Evolutionary conservation across 2,888 invertebrate species (phyloP).

Genomic region (Drosophila nr. perissopoda): DNA sequence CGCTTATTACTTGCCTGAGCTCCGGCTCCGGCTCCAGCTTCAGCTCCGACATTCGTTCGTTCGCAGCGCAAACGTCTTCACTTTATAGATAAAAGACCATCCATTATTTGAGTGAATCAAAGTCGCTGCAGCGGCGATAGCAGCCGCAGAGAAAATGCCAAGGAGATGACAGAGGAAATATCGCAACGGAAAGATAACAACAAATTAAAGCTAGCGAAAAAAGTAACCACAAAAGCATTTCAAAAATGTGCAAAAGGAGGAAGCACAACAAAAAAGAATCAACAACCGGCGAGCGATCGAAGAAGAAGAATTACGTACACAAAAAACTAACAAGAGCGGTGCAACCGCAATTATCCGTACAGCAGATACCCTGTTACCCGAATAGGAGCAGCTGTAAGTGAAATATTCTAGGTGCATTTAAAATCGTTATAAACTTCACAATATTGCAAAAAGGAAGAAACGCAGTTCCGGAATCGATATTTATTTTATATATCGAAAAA

Average conservation of each 20-base stretch:
- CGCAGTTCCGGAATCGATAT: neutral
- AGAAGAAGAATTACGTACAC: constrained; percentile 4
- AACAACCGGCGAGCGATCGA: constrained; percentile 21
- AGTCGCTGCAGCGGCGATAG: constrained; percentile 14
- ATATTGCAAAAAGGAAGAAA: neutral
- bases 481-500: neutral
- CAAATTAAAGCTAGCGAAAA: constrained; percentile 46
- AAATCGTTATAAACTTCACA: neutral
- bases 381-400: too few species aligned
- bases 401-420: neutral
- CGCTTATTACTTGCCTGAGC: constrained; percentile 26
- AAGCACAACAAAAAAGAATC: constrained; percentile 43
- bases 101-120: constrained; percentile 56
- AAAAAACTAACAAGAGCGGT: neutral
- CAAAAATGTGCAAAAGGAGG: constrained; percentile 58
- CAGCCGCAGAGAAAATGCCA: constrained; percentile 26
- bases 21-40: neutral
- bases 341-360: neutral
- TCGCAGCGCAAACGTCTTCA: constrained; percentile 47
- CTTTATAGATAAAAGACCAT: constrained; percentile 54
- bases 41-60: neutral
- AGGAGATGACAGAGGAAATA: constrained; percentile 36
- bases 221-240: constrained; percentile 62
- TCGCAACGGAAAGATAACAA: constrained; percentile 43
- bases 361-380: neutral